phyloP scores from a whole-genome alignment of 2,113 vertebrate species.

The Telmatochromis sp. region DNA sequence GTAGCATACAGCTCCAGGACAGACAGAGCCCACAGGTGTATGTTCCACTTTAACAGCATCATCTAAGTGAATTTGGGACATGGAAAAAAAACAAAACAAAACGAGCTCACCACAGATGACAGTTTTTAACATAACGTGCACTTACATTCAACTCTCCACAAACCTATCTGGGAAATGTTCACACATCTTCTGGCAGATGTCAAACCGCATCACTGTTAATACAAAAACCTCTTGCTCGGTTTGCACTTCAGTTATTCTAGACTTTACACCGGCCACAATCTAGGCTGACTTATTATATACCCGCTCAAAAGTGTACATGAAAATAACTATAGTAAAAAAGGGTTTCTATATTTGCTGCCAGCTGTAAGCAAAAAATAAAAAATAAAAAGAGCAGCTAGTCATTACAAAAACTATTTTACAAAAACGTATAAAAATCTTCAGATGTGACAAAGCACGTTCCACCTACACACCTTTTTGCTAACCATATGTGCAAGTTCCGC shows the following conservation, averaged over 20 bases:
- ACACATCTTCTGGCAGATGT: slow-evolving; percentile 37
- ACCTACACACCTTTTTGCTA: background rate
- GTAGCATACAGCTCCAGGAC: slow-evolving; percentile 62
- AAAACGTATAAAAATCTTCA: slow-evolving; percentile 27
- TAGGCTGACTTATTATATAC: background rate
- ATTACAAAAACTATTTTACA: slow-evolving; percentile 9
- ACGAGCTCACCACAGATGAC: slow-evolving; percentile 41
- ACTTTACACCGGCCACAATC: slow-evolving; percentile 35
- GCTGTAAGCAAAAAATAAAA: background rate
- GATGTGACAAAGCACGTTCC: slow-evolving; percentile 11
- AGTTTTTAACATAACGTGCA: slow-evolving; percentile 43
- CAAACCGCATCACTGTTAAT: background rate
- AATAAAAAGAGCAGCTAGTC: slow-evolving; percentile 7
- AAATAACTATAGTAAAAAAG: slow-evolving; percentile 14
- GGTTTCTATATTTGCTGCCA: slow-evolving; percentile 37
- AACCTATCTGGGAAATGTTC: slow-evolving; percentile 8
- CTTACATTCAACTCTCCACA: slow-evolving; percentile 51
- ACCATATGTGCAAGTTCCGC: slow-evolving; percentile 9
- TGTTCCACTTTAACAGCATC: slow-evolving; percentile 58
- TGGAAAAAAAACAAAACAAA: background rate
- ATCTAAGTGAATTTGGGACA: slow-evolving; percentile 53
- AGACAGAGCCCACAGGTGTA: slow-evolving; percentile 54
- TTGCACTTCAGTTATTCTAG: slow-evolving; percentile 20
- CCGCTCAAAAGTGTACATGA: background rate
- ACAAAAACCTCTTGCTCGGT: slow-evolving; percentile 10